phyloP scores from a whole-genome alignment of 2,113 vertebrate species.

The Cisticola juncidis region DNA sequence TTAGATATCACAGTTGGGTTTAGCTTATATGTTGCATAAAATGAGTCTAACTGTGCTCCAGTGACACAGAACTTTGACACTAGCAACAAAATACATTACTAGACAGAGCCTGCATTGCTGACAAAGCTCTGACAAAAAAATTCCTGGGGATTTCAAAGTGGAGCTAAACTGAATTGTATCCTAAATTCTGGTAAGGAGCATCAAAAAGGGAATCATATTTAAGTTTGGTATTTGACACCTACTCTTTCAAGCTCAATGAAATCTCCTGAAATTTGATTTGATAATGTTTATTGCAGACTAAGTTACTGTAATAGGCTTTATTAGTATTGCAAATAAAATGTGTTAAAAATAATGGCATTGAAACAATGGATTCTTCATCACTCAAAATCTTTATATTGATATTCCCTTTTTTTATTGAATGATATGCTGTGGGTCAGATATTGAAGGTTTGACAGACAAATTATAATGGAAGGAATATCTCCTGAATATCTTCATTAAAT shows the following conservation, averaged over 20 bases:
- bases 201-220: background rate
- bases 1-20: background rate
- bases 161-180: background rate
- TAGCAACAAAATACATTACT: background rate
- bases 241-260: background rate
- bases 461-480: background rate
- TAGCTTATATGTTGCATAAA: background rate
- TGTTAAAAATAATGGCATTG: background rate
- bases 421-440: background rate
- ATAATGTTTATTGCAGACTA: background rate
- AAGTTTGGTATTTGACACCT: background rate
- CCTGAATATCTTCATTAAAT: background rate
- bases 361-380: background rate
- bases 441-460: background rate
- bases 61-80: background rate
- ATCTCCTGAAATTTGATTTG: background rate
- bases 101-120: background rate
- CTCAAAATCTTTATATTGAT: background rate
- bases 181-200: background rate
- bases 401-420: background rate
- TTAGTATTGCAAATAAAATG: background rate
- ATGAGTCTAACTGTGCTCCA: background rate
- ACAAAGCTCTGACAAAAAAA: background rate
- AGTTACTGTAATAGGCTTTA: background rate
- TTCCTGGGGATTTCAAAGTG: background rate